phyloP scores from a whole-genome alignment of 1,140 invertebrate genomes.

The Lucilia cuprina region DNA sequence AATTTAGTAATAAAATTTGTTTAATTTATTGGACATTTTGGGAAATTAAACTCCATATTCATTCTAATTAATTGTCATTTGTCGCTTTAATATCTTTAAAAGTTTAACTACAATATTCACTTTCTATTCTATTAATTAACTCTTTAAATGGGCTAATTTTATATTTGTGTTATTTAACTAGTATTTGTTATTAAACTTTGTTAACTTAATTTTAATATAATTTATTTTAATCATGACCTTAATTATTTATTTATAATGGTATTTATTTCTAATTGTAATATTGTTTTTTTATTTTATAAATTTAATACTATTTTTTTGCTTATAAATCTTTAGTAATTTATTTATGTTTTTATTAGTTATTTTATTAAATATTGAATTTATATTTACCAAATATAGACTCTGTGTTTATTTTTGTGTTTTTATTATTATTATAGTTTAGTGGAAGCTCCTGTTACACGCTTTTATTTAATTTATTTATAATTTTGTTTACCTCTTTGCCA shows the following conservation, averaged over 20 bases:
- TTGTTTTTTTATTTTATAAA: slow-evolving; percentile 19
- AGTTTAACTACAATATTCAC: not conserved
- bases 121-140: not conserved
- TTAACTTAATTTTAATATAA: not conserved
- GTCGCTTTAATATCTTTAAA: slow-evolving; percentile 19
- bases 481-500: not conserved
- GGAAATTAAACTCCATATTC: not conserved
- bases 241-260: not conserved
- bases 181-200: not conserved
- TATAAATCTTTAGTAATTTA: not conserved
- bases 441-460: slow-evolving; percentile 61
- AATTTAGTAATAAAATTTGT: no score
- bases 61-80: slow-evolving; percentile 24
- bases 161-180: not conserved
- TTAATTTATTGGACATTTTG: no score
- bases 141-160: not conserved
- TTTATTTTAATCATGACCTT: no score
- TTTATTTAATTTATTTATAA: slow-evolving; percentile 28
- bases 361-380: slow-evolving; percentile 1
- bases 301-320: not conserved
- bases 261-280: not conserved
- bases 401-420: not conserved
- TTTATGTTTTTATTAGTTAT: not conserved
- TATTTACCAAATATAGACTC: slow-evolving; percentile 20
- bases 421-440: slow-evolving; percentile 49